Evolutionary conservation across 1,140 invertebrate species (phyloP).

Genomic region (Bombus polaris): DNA sequence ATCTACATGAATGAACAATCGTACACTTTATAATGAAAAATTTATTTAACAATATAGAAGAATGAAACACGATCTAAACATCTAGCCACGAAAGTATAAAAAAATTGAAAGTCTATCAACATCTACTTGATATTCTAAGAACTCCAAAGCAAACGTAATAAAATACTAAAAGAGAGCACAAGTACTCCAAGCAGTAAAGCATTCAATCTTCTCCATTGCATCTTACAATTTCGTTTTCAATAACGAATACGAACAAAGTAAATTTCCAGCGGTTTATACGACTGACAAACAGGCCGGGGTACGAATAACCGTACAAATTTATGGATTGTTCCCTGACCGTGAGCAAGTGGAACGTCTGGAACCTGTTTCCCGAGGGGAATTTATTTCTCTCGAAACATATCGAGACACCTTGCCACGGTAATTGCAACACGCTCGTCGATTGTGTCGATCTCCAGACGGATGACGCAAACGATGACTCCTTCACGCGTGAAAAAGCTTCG

Average conservation of each 20-base stretch:
- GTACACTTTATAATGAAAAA: too few species aligned
- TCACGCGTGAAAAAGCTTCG: slow-evolving; percentile 37
- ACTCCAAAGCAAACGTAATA: too few species aligned
- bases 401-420: slow-evolving; percentile 23
- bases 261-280: background rate
- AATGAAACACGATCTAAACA: too few species aligned
- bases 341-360: background rate
- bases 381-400: slow-evolving; percentile 18
- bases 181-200: background rate
- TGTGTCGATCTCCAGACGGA: slow-evolving; percentile 17
- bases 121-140: too few species aligned
- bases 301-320: slow-evolving; percentile 26
- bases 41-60: too few species aligned
- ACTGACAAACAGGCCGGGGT: background rate
- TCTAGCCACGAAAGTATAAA: too few species aligned
- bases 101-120: too few species aligned
- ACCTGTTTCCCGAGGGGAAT: slow-evolving; percentile 37
- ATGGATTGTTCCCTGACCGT: slow-evolving; percentile 19
- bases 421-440: slow-evolving; percentile 50
- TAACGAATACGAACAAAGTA: background rate
- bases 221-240: background rate
- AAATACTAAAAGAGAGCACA: too few species aligned
- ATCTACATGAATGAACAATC: too few species aligned
- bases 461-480: slow-evolving; percentile 50
- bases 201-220: background rate